A percentile compares a stretch with the other conserved stretches of the same genome.
Evolutionary conservation across 1,140 invertebrate genomes (phyloP).

Genomic region (Polyergus mexicanus): DNA sequence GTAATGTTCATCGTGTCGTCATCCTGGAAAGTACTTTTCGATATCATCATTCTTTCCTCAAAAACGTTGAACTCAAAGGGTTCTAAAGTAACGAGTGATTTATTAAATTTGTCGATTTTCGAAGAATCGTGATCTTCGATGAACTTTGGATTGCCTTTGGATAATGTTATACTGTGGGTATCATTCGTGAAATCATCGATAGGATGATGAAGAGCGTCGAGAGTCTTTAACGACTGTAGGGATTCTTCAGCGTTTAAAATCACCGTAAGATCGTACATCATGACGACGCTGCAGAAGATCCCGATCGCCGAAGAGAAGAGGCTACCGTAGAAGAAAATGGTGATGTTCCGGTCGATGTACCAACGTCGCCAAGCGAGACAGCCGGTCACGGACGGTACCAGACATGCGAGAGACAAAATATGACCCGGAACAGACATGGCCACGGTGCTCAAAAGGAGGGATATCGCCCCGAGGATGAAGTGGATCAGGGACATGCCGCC

Average conservation of each 20-base stretch:
- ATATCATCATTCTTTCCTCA: slow-evolving; percentile 14
- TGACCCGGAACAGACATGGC: slow-evolving; percentile 84
- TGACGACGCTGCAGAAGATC: slow-evolving; percentile 72
- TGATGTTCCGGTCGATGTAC: slow-evolving; percentile 90
- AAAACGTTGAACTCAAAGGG: neutral
- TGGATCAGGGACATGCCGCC: slow-evolving; percentile 89
- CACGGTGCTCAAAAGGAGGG: slow-evolving; percentile 87
- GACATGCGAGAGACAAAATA: slow-evolving; percentile 86
- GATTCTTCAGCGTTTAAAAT: slow-evolving; percentile 4
- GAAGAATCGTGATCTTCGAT: neutral
- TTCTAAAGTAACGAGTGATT: neutral
- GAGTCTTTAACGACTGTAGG: slow-evolving; percentile 65
- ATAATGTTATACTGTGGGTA: neutral
- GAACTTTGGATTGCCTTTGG: neutral
- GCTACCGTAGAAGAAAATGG: slow-evolving; percentile 87
- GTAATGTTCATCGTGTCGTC: slow-evolving; percentile 34
- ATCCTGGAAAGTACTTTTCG: neutral
- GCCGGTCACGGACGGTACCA: slow-evolving; percentile 87
- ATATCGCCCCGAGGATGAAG: slow-evolving; percentile 86
- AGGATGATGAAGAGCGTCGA: slow-evolving; percentile 6
- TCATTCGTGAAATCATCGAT: neutral
- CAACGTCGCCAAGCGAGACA: slow-evolving; percentile 88
- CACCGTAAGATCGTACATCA: slow-evolving; percentile 73
- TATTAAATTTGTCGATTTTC: neutral
- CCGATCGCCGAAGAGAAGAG: slow-evolving; percentile 75